Conservation (phyloP, 92 coral and sea anemone species). For the Desmophyllum pertusum region DNA sequence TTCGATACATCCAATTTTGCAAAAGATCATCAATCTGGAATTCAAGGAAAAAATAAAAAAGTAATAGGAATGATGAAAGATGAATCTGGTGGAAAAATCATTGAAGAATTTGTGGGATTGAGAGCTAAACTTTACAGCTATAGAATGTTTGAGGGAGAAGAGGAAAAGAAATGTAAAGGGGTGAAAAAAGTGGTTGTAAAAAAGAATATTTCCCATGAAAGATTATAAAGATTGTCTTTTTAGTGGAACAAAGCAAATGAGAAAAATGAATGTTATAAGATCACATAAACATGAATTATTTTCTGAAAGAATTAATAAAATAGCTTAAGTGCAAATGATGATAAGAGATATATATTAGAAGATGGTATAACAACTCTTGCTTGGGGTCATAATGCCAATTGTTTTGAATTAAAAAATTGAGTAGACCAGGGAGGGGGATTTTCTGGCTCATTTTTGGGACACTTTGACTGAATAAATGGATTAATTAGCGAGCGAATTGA, state of each 20-base stretch:
- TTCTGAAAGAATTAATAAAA: constrained; percentile 27
- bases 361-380: no score
- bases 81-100: constrained; percentile 14
- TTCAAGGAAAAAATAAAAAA: constrained; percentile 18
- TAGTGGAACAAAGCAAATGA: constrained; percentile 1
- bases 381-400: no score
- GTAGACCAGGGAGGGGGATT: no score
- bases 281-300: constrained; percentile 29
- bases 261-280: constrained; percentile 33
- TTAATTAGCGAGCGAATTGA: no score
- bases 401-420: no score
- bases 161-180: constrained; percentile 40
- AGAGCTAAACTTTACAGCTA: constrained; percentile 45
- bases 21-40: constrained; percentile 19
- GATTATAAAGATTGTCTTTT: constrained; percentile 46
- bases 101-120: constrained; percentile 32
- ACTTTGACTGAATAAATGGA: no score
- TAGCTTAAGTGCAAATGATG: constrained; percentile 14
- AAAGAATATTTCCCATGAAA: not conserved
- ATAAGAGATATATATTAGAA: no score
- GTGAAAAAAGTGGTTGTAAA: constrained; percentile 6
- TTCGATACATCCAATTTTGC: constrained; percentile 29
- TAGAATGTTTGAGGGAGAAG: constrained; percentile 9
- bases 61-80: constrained; percentile 18
- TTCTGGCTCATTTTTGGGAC: no score